These are phyloP conservation scores for Tuberolachnus salignus DNA, from an alignment of 2,888 invertebrate genomes.

Conservation along the genomic window DNA sequence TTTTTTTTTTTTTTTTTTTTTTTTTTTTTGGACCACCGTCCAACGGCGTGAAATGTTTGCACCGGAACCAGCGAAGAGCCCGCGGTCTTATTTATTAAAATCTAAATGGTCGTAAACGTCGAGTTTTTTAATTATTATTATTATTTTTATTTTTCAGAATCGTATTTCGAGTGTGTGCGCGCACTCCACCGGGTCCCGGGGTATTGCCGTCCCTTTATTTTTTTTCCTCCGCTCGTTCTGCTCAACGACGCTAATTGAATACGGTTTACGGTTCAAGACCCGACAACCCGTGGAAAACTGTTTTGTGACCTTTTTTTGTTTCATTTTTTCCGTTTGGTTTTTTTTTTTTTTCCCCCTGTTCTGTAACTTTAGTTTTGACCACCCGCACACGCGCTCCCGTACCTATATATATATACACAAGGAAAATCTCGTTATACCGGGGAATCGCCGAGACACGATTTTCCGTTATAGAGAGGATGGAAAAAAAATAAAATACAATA, in stretches of 20 bases:
- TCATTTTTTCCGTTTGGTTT: background rate
- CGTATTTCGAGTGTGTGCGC: background rate
- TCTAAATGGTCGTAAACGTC: slow-evolving; percentile 22
- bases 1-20: too few species aligned
- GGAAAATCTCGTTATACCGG: background rate
- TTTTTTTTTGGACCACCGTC: too few species aligned
- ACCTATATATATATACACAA: too few species aligned
- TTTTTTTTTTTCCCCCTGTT: background rate
- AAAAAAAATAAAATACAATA: too few species aligned
- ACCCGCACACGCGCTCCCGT: background rate
- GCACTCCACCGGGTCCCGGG: background rate
- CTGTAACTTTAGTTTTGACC: background rate
- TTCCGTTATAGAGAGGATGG: too few species aligned
- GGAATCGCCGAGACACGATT: too few species aligned
- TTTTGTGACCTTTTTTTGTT: background rate
- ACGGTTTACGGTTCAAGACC: slow-evolving; percentile 37
- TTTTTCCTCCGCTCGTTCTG: background rate
- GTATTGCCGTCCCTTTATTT: background rate
- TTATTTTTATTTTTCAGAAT: background rate
- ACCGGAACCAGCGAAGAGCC: background rate
- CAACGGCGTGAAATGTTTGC: too few species aligned
- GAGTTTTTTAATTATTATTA: background rate
- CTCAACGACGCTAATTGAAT: slow-evolving; percentile 43
- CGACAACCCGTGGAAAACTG: slow-evolving; percentile 38
- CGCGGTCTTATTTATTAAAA: background rate